A percentile compares a stretch with the other conserved stretches of the same genome.
Evolutionary conservation across 2,113 vertebrate species (phyloP).

Genomic region (Neotoma lepida): DNA sequence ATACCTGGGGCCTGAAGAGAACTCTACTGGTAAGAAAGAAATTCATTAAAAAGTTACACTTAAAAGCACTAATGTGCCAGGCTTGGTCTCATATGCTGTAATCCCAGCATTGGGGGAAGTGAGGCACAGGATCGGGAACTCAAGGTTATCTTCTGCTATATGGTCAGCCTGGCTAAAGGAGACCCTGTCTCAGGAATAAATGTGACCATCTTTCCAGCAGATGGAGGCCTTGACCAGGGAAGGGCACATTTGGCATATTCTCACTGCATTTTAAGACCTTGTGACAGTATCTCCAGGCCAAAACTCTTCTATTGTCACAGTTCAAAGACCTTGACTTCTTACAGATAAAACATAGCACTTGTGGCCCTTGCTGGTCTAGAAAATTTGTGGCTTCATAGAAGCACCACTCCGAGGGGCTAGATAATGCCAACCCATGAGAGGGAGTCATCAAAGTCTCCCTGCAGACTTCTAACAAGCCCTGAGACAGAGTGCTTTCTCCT

Average conservation of each 20-base stretch:
- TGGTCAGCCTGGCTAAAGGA: neutral
- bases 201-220: neutral
- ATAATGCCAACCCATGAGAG: neutral
- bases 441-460: neutral
- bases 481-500: neutral
- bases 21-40: neutral
- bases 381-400: neutral
- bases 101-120: neutral
- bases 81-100: neutral
- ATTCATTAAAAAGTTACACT: constrained; percentile 3
- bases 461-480: neutral
- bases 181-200: neutral
- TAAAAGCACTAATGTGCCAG: neutral
- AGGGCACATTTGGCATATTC: neutral
- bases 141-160: neutral
- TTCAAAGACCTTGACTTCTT: neutral
- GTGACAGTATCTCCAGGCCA: neutral
- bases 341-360: neutral
- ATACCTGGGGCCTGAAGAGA: neutral
- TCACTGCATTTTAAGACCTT: neutral
- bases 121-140: neutral
- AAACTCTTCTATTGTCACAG: neutral
- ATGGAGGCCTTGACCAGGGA: neutral
- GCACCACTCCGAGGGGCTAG: neutral
- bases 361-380: neutral